Percentiles rank a stretch among this genome's conserved stretches.
Conservation (phyloP, 2,113 vertebrate species). For the Camelus bactrianus region DNA sequence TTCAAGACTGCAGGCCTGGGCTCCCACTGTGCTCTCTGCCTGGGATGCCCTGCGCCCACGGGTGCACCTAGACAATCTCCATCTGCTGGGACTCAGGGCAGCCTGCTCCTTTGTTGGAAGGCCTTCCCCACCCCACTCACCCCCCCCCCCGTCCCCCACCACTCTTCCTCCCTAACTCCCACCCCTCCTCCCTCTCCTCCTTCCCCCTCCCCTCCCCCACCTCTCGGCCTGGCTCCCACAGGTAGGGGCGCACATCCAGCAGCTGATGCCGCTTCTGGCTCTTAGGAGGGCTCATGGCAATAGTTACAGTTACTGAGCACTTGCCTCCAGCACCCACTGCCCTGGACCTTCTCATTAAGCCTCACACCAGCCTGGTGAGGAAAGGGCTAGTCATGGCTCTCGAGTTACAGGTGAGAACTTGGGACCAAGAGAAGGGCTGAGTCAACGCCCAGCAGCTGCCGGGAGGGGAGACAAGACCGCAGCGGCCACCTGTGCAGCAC, state of each 20-base stretch:
- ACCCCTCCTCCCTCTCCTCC: rapidly evolving
- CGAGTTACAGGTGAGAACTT: not conserved
- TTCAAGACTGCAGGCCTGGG: not conserved
- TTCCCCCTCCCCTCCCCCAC: rapidly evolving
- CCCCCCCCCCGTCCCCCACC: rapidly evolving
- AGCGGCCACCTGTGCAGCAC: rapidly evolving
- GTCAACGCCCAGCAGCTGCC: not conserved
- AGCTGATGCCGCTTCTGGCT: not conserved
- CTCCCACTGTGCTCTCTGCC: rapidly evolving
- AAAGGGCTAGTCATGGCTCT: not conserved
- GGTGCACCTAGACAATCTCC: not conserved
- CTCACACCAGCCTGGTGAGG: rapidly evolving
- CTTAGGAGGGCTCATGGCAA: not conserved
- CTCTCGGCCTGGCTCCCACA: rapidly evolving
- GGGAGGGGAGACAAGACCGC: not conserved
- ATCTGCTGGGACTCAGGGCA: not conserved
- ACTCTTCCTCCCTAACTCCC: not conserved
- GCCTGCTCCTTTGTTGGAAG: not conserved
- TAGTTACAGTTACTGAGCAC: not conserved
- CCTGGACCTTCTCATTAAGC: not conserved
- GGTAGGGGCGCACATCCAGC: not conserved
- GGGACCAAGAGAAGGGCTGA: too few species aligned
- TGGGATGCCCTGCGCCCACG: not conserved
- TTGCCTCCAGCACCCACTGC: not conserved
- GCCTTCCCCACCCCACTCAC: not conserved